phyloP scores from a whole-genome alignment of 2,888 invertebrate genomes.

The Lasioglossum calceatum region DNA sequence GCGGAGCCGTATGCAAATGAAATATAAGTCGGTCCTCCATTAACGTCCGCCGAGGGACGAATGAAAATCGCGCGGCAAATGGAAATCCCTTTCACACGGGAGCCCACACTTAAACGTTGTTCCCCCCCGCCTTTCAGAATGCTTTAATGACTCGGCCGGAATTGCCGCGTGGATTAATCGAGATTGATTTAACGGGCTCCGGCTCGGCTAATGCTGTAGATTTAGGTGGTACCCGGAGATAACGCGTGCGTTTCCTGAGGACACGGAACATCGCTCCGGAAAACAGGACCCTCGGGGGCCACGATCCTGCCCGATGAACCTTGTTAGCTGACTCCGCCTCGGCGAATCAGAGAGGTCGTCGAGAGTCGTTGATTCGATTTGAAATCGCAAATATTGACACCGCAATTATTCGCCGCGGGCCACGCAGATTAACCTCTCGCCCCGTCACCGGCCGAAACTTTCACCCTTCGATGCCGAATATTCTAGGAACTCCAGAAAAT shows the following conservation, averaged over 20 bases:
- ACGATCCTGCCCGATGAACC: conserved; percentile 3
- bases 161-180: conserved; percentile 70
- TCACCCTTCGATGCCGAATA: neutral
- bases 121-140: conserved; percentile 32
- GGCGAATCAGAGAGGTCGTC: neutral
- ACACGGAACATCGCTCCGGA: conserved; percentile 39
- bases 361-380: neutral
- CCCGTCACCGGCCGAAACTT: too few species aligned
- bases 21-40: conserved; percentile 64
- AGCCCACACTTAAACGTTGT: conserved; percentile 35
- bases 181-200: conserved; percentile 71
- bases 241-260: conserved; percentile 33
- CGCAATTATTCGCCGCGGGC: neutral
- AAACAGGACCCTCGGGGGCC: neutral
- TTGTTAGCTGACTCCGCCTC: conserved; percentile 16
- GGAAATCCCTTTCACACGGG: conserved; percentile 55
- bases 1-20: conserved; percentile 68
- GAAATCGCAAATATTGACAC: neutral
- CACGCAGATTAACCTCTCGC: neutral
- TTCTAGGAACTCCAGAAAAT: neutral
- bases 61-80: conserved; percentile 16
- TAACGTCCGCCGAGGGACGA: conserved; percentile 25
- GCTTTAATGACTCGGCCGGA: conserved; percentile 58
- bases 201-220: conserved; percentile 20
- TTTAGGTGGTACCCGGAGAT: neutral